Percentiles rank a stretch among this genome's conserved stretches.
These are phyloP conservation scores for Coranthus polyacanthus DNA, from an alignment of 2,797 vertebrate genomes.

Conservation along the genomic window DNA sequence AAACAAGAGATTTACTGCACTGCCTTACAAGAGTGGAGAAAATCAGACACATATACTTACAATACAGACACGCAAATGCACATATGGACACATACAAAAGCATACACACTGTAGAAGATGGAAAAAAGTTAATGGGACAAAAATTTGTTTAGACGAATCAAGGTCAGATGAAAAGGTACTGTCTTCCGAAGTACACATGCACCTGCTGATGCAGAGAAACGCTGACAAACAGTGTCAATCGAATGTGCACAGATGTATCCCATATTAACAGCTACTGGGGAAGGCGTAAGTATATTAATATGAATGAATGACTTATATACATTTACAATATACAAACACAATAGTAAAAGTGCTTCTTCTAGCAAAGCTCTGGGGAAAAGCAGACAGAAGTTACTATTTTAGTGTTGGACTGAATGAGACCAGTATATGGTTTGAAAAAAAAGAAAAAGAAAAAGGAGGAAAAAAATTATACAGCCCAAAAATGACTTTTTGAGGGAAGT, in stretches of 20 bases:
- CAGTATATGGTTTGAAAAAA: background rate
- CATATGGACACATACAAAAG: slow-evolving; percentile 17
- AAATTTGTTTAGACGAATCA: slow-evolving; percentile 39
- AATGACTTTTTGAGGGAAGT: slow-evolving; percentile 24
- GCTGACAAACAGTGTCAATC: slow-evolving; percentile 10
- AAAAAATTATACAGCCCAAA: slow-evolving; percentile 27
- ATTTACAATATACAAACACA: too few relatives aligned
- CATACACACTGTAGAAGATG: slow-evolving; percentile 10
- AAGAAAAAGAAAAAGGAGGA: slow-evolving; percentile 11
- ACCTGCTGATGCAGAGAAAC: slow-evolving; percentile 47
- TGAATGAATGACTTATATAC: too few relatives aligned
- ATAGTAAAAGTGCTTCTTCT: background rate
- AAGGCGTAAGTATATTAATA: background rate
- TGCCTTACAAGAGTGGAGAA: slow-evolving; percentile 65
- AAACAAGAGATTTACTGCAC: slow-evolving; percentile 92
- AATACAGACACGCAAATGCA: slow-evolving; percentile 25
- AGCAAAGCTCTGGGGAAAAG: too few relatives aligned
- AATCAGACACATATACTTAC: slow-evolving; percentile 64
- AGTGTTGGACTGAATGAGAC: background rate
- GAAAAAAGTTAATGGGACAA: slow-evolving; percentile 41
- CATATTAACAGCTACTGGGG: too few relatives aligned
- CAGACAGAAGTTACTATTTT: background rate
- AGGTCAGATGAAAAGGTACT: slow-evolving; percentile 9
- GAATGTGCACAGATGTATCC: slow-evolving; percentile 21
- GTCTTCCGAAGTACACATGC: slow-evolving; percentile 28